Conservation (phyloP, 1,140 invertebrate species). For the Steinernema feltiae region DNA sequence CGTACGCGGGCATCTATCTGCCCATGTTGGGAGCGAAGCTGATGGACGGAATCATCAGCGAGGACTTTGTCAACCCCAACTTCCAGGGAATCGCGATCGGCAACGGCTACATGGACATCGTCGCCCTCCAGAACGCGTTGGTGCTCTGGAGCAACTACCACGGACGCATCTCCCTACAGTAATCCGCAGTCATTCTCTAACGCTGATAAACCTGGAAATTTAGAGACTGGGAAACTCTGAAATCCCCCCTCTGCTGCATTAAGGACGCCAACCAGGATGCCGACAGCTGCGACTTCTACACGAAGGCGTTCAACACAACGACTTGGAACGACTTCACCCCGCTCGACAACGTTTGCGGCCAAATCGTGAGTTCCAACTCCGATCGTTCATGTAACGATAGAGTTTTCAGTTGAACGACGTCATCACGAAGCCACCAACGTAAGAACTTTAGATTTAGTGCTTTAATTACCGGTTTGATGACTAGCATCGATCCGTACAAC, state of each 20-base stretch:
- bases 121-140: conserved; percentile 24
- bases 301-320: background rate
- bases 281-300: conserved; percentile 27
- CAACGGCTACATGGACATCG: conserved; percentile 39
- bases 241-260: conserved; percentile 1
- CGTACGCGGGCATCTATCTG: conserved; percentile 39
- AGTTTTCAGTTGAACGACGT: background rate
- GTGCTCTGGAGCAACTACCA: conserved; percentile 34
- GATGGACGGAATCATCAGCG: conserved; percentile 37
- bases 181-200: background rate
- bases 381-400: background rate
- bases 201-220: background rate
- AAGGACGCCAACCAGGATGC: background rate
- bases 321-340: conserved; percentile 27
- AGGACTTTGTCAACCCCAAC: background rate
- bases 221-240: conserved; percentile 30
- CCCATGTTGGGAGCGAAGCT: conserved; percentile 56
- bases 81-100: conserved; percentile 29
- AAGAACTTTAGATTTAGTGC: no score
- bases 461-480: no score
- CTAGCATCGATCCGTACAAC: conserved; percentile 39
- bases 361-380: conserved; percentile 12
- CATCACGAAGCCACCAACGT: background rate
- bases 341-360: conserved; percentile 20
- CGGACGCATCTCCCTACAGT: conserved; percentile 25